Percentiles rank a stretch among this genome's conserved stretches.
These are phyloP conservation scores for Sander lucioperca DNA, from an alignment of 2,113 vertebrate species.

Conservation along the genomic window DNA sequence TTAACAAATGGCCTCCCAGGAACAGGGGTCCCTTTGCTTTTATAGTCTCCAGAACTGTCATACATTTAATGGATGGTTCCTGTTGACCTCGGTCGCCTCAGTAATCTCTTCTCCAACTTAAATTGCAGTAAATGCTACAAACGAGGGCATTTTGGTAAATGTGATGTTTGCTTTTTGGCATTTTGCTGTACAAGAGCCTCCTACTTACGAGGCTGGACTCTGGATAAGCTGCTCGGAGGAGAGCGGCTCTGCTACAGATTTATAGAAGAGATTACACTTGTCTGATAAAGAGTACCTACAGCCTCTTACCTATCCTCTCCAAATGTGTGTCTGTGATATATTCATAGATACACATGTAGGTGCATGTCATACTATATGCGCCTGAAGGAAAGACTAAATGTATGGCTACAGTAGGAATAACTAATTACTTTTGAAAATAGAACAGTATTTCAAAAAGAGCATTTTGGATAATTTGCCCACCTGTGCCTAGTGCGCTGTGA, in stretches of 20 bases:
- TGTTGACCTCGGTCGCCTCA: constrained; percentile 24
- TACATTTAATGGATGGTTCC: constrained; percentile 44
- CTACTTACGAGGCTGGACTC: constrained; percentile 56
- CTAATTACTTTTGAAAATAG: not conserved
- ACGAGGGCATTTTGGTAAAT: constrained; percentile 41
- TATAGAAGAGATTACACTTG: constrained; percentile 56
- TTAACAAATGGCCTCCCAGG: constrained; percentile 34
- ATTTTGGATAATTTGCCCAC: not conserved
- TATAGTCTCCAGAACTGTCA: constrained; percentile 36
- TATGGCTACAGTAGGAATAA: not conserved
- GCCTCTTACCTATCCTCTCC: constrained; percentile 47
- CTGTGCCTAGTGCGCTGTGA: not conserved
- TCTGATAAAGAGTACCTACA: constrained; percentile 43
- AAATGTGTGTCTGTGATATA: constrained; percentile 31
- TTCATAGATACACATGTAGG: constrained; percentile 22
- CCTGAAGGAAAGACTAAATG: not conserved
- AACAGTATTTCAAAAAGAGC: not conserved
- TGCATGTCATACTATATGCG: not conserved
- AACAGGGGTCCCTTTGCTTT: constrained; percentile 27
- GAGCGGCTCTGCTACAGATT: constrained; percentile 51
- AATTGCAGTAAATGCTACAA: constrained; percentile 50
- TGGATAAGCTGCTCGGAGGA: constrained; percentile 49
- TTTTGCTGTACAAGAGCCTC: constrained; percentile 62
- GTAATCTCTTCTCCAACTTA: constrained; percentile 49
- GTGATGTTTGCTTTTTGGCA: constrained; percentile 54